These are phyloP conservation scores for Meiosimyza decipiens DNA, from an alignment of 2,888 invertebrate species.

Conservation along the genomic window DNA sequence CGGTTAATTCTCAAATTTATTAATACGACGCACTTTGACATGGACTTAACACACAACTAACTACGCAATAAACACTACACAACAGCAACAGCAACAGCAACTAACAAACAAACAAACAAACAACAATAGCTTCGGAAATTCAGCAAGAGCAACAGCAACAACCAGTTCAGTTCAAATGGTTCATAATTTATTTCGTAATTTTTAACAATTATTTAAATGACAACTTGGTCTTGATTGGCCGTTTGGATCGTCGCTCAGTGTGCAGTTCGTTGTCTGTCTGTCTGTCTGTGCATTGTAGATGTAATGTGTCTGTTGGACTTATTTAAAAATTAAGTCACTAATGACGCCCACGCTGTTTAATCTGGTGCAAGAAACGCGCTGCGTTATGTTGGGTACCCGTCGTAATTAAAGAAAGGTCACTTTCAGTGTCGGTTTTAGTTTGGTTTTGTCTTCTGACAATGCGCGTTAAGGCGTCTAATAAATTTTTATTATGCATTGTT, in stretches of 20 bases:
- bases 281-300: constrained; percentile 8
- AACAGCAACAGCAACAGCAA: constrained; percentile 20
- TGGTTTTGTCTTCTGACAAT: background rate
- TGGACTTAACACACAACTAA: background rate
- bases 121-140: background rate
- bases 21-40: background rate
- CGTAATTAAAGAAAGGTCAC: constrained; percentile 20
- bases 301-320: background rate
- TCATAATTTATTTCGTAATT: constrained; percentile 22
- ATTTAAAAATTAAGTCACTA: constrained; percentile 18
- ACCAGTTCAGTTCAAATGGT: background rate
- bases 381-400: background rate
- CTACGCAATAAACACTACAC: constrained; percentile 29
- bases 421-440: background rate
- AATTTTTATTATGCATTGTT: constrained; percentile 2
- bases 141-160: constrained; percentile 4
- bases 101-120: constrained; percentile 14
- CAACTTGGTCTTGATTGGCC: background rate
- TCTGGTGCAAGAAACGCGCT: constrained; percentile 8
- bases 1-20: constrained; percentile 7
- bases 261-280: constrained; percentile 14
- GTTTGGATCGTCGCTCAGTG: background rate
- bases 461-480: background rate
- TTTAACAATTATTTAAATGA: constrained; percentile 23
- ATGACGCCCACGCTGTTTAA: constrained; percentile 3